Evolutionary conservation across 2,113 vertebrate genomes (phyloP), one percentile per base, ranked within the genome.

Genomic region (Daboia siamensis): DNA sequence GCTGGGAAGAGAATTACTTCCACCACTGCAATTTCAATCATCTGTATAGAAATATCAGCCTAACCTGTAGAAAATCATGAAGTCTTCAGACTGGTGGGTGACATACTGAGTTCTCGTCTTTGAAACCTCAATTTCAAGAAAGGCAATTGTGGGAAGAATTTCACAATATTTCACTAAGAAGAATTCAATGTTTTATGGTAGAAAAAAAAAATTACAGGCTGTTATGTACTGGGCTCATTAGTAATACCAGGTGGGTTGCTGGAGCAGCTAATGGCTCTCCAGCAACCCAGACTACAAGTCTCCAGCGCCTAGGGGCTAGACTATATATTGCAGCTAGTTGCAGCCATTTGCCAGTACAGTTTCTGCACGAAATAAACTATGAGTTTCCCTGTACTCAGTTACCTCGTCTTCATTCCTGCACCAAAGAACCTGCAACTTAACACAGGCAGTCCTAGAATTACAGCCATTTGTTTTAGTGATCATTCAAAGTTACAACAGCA

Each of bases 1-100:
- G 91, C 86, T 95, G 94, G 93, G 87, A 95, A 93, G 94, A 92
- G 48, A 94, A 95, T 96, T 96, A 90, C 88, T 56, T 12, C 56
- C 52, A 57, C n/a, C 89, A 91, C 91, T 93, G 91, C 90, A 89
- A 29, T 96, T 97, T 94, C 86, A 95, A 91, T 89, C 23, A 90
- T 23, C 74, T 94, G 2, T 92, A 96, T 87, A 55, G 24, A 94
- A 64, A 95, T 94, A 93, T 93, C 29, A 7, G 89, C 0, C 2
- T 91, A 91, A 94, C 92, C 54, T 88, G 93, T 74, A 5, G 55
- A 74, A 95, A 94, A 96, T 44, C 0, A 59, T n/a, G 21, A 0
- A 92, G 2, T 52, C 29, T 93, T 92, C 54, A 91, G 93, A 52
- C 57, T 64, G 84, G 93, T 93, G 23, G 0, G 0, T 56, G 91